Conservation (phyloP, 2,888 invertebrate species). For the Theretra japonica region DNA sequence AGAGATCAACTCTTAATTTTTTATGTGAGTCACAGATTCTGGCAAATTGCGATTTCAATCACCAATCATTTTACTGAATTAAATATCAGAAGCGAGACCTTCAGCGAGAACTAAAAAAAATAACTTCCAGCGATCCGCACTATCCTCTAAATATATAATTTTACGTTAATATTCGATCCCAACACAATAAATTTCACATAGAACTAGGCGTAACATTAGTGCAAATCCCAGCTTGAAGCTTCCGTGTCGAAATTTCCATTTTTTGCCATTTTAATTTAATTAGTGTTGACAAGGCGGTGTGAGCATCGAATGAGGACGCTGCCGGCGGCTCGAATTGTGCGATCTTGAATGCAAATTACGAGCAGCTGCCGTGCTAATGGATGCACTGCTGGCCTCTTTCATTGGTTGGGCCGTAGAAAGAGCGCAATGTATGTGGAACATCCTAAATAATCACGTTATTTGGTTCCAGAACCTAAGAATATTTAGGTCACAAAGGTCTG, state of each 20-base stretch:
- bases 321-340: slow-evolving; percentile 47
- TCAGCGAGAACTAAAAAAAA: no score
- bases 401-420: slow-evolving; percentile 42
- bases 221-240: neutral
- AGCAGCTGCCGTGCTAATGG: slow-evolving; percentile 61
- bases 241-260: slow-evolving; percentile 13
- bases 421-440: slow-evolving; percentile 26
- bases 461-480: neutral
- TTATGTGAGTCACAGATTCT: no score
- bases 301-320: slow-evolving; percentile 31
- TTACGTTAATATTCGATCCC: no score
- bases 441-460: neutral
- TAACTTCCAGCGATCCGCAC: no score
- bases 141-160: no score
- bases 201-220: no score
- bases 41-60: no score
- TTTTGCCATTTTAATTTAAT: slow-evolving; percentile 18
- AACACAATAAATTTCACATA: no score
- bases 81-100: no score
- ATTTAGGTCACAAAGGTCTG: neutral
- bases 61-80: no score
- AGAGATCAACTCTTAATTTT: no score
- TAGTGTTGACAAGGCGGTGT: slow-evolving; percentile 12
- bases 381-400: slow-evolving; percentile 57
- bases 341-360: slow-evolving; percentile 66